Evolutionary conservation across 2,888 invertebrate genomes (phyloP).

Genomic region (Dryococelus australis): DNA sequence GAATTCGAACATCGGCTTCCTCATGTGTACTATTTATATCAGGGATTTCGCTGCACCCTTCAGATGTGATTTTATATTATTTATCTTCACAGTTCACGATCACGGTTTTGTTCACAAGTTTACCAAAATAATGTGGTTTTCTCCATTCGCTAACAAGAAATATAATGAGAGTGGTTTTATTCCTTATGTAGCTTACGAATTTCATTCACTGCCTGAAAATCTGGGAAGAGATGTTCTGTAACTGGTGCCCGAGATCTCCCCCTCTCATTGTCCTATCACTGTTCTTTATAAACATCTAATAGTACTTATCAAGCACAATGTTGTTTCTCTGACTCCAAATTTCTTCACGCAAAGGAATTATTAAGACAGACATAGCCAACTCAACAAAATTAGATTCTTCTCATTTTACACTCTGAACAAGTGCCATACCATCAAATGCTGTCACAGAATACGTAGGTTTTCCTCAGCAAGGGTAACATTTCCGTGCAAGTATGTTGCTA

Average conservation of each 20-base stretch:
- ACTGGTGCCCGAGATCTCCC: neutral
- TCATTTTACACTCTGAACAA: too few species aligned
- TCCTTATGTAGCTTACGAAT: constrained; percentile 2
- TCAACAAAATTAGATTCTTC: neutral
- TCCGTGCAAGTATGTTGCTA: neutral
- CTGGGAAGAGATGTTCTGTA: neutral
- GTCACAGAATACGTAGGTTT: neutral
- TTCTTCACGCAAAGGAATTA: too few species aligned
- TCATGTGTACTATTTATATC: too few species aligned
- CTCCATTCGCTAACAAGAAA: too few species aligned
- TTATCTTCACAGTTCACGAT: neutral
- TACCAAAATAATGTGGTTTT: neutral
- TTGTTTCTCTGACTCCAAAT: neutral
- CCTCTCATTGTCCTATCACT: neutral
- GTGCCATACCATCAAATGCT: neutral
- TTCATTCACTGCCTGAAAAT: too few species aligned
- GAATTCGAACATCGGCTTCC: too few species aligned
- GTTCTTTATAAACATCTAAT: neutral
- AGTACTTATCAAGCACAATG: neutral
- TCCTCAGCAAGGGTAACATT: neutral
- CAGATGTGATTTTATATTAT: too few species aligned
- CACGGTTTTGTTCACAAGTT: neutral
- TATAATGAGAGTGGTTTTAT: too few species aligned
- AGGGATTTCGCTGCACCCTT: too few species aligned
- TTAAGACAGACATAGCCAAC: too few species aligned